phyloP scores from a whole-genome alignment of 2,888 invertebrate species.

The Tinea pellionella region DNA sequence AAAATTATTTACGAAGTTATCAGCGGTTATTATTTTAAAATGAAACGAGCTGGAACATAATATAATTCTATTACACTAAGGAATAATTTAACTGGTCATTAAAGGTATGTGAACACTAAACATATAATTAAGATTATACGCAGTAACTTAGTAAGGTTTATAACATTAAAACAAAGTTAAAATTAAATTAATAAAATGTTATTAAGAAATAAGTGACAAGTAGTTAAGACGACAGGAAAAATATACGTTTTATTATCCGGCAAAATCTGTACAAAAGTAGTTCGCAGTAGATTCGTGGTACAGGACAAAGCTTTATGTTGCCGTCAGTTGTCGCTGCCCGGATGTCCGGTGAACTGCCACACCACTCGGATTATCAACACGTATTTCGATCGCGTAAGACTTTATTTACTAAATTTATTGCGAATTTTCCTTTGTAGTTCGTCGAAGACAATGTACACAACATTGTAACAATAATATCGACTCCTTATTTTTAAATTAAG shows the following conservation, averaged over 20 bases:
- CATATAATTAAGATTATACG: not conserved
- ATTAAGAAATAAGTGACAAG: not conserved
- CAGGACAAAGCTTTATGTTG: constrained; percentile 8
- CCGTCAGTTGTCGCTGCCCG: constrained; percentile 17
- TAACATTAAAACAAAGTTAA: not conserved
- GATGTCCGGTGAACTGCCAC: constrained; percentile 18
- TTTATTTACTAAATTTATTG: constrained; percentile 5
- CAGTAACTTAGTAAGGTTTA: not conserved
- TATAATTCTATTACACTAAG: not conserved
- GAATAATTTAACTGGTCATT: not conserved
- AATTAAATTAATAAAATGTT: not conserved
- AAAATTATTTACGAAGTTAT: not conserved
- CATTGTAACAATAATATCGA: too few species aligned
- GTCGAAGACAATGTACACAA: too few species aligned
- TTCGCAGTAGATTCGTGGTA: not conserved
- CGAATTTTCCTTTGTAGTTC: not conserved
- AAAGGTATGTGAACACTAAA: not conserved
- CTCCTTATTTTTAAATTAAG: too few species aligned
- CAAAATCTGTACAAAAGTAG: constrained; percentile 7
- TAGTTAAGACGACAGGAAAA: constrained; percentile 3
- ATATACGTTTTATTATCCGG: constrained; percentile 11
- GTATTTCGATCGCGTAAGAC: constrained; percentile 22
- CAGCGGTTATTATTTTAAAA: not conserved
- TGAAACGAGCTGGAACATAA: not conserved
- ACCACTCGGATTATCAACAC: constrained; percentile 42